Conservation (phyloP, 1,140 invertebrate genomes). For the Eubasilissa regina region DNA sequence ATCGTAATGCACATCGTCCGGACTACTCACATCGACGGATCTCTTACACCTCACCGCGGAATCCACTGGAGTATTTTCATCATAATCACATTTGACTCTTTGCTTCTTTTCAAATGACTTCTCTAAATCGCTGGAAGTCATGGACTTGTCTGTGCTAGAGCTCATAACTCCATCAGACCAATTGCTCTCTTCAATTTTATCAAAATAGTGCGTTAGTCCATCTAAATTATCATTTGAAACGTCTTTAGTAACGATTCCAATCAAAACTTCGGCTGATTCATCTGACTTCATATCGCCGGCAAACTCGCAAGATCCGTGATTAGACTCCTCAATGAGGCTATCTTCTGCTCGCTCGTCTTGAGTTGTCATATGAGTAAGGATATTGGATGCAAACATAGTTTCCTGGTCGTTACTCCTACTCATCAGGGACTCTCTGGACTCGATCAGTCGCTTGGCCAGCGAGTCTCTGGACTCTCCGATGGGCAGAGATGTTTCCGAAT, state of each 20-base stretch:
- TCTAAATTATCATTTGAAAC: conserved; percentile 53
- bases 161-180: conserved; percentile 25
- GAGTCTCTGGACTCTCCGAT: conserved; percentile 53
- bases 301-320: not conserved
- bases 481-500: conserved; percentile 53
- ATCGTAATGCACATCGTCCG: conserved; percentile 38
- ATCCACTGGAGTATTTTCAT: not conserved
- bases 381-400: not conserved
- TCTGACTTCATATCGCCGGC: conserved; percentile 25
- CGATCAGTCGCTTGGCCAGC: conserved; percentile 51
- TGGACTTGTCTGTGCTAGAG: conserved; percentile 18
- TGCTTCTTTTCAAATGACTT: not conserved
- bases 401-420: conserved; percentile 45
- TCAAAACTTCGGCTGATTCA: conserved; percentile 28
- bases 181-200: conserved; percentile 8
- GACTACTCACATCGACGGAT: no score
- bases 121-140: conserved; percentile 29
- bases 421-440: conserved; percentile 54
- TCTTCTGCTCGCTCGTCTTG: conserved; percentile 14
- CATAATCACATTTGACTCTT: not conserved
- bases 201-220: not conserved
- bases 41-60: not conserved
- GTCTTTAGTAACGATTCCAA: conserved; percentile 50
- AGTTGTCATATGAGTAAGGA: not conserved
- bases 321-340: not conserved